A percentile compares a stretch with the other conserved stretches of the same genome.
Conservation (phyloP, 1,140 invertebrate species). For the Drosophila willistoni region DNA sequence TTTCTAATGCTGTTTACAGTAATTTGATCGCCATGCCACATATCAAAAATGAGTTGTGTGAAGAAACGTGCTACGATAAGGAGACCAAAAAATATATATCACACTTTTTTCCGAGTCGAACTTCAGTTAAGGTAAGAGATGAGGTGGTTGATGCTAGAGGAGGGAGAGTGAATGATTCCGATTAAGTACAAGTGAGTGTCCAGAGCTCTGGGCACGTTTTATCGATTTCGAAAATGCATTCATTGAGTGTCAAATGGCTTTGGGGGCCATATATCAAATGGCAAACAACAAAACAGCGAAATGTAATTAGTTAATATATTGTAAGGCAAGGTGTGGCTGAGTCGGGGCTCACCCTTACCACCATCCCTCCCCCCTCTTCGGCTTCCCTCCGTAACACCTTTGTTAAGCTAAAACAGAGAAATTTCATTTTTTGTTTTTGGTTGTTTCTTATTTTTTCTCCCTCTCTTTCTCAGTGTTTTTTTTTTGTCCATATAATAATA, state of each 20-base stretch:
- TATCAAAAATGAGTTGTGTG: background rate
- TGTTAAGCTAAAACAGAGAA: constrained; percentile 53
- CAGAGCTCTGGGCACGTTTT: constrained; percentile 64
- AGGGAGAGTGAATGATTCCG: constrained; percentile 29
- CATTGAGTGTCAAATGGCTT: constrained; percentile 55
- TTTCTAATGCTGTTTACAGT: constrained; percentile 1
- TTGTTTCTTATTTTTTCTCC: constrained; percentile 1
- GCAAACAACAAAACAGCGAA: constrained; percentile 59
- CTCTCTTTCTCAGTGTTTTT: background rate
- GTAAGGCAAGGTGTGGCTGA: constrained; percentile 16
- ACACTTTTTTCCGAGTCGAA: background rate
- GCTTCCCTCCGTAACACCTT: constrained; percentile 25
- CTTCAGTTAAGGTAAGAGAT: background rate
- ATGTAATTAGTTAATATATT: constrained; percentile 78
- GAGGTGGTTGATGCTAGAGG: background rate
- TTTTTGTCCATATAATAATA: background rate
- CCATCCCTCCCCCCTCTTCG: background rate
- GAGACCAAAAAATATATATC: constrained; percentile 57
- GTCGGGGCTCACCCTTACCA: constrained; percentile 3
- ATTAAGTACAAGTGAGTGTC: constrained; percentile 34
- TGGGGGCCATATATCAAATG: constrained; percentile 68
- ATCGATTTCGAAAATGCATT: constrained; percentile 77
- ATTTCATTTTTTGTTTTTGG: constrained; percentile 53
- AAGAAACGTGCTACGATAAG: constrained; percentile 45
- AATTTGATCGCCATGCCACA: background rate